Evolutionary conservation across 92 coral and sea anemone species (phyloP).

Genomic region (Siderastrea radians): DNA sequence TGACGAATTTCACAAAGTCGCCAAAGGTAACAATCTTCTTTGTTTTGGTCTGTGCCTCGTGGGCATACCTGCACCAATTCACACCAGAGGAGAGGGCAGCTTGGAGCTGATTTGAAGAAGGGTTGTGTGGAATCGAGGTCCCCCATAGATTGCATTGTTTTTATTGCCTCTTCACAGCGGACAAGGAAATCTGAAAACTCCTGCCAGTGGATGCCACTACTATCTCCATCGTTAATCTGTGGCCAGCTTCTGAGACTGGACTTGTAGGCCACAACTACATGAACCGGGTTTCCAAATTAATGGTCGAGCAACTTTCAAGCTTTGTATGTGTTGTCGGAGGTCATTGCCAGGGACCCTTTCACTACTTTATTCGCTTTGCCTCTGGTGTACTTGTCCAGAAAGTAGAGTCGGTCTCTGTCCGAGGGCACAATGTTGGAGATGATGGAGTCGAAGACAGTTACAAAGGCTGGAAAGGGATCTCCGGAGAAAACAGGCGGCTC

Average conservation of each 20-base stretch:
- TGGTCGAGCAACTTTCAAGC: constrained; percentile 72
- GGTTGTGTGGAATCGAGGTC: constrained; percentile 70
- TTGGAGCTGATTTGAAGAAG: constrained; percentile 46
- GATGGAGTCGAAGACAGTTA: constrained; percentile 67
- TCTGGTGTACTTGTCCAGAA: constrained; percentile 71
- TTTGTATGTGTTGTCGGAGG: constrained; percentile 63
- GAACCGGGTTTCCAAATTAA: constrained; percentile 78
- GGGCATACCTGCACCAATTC: constrained; percentile 78
- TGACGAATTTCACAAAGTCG: constrained; percentile 66
- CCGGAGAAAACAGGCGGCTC: constrained; percentile 70
- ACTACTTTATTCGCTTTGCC: constrained; percentile 77
- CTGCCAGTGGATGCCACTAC: constrained; percentile 50
- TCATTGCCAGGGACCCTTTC: constrained; percentile 65
- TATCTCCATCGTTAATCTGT: constrained; percentile 71
- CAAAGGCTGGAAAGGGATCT: constrained; percentile 43
- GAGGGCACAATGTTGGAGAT: constrained; percentile 51
- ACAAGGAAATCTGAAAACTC: constrained; percentile 75
- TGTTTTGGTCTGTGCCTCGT: constrained; percentile 46
- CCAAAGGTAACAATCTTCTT: constrained; percentile 29
- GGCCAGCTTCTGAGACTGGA: constrained; percentile 69
- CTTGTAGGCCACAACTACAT: constrained; percentile 75
- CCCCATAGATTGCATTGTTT: constrained; percentile 52
- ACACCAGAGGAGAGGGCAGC: constrained; percentile 69
- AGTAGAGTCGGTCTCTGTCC: constrained; percentile 63
- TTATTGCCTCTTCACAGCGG: constrained; percentile 69